Percentiles rank a stretch among this genome's conserved stretches.
Evolutionary conservation across 1,140 invertebrate genomes (phyloP).

Genomic region (Neodiprion lecontei): DNA sequence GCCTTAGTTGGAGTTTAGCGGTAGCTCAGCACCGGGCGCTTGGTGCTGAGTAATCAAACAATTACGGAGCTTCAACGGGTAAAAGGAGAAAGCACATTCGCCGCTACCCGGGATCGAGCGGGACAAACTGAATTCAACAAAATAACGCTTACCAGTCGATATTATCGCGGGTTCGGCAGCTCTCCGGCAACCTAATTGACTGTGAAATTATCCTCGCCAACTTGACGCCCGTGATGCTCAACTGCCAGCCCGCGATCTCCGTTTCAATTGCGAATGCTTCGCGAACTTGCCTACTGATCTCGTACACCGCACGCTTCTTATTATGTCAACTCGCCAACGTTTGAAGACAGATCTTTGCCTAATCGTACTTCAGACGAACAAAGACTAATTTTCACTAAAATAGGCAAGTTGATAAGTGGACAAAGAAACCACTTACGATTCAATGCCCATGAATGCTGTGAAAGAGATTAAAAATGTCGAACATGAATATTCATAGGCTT

Average conservation of each 20-base stretch:
- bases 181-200: constrained; percentile 54
- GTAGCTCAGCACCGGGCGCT: constrained; percentile 42
- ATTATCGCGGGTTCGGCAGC: constrained; percentile 53
- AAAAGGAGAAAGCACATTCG: constrained; percentile 26
- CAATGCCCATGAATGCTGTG: constrained; percentile 51
- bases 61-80: constrained; percentile 44
- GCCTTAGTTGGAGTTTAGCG: constrained; percentile 58
- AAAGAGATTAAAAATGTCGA: constrained; percentile 60
- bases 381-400: no score
- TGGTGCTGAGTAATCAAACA: constrained; percentile 63
- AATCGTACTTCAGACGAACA: no score
- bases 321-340: no score
- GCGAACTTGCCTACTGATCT: no score
- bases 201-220: constrained; percentile 52
- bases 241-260: not conserved
- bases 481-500: constrained; percentile 54
- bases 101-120: not conserved
- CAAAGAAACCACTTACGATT: no score
- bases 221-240: constrained; percentile 1
- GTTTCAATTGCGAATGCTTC: no score
- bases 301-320: no score
- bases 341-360: no score
- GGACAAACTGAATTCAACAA: constrained; percentile 53
- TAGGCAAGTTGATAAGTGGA: no score
- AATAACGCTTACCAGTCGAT: constrained; percentile 60